Evolutionary conservation across 2,113 vertebrate species (phyloP).

Genomic region (Oreochromis spilurus): DNA sequence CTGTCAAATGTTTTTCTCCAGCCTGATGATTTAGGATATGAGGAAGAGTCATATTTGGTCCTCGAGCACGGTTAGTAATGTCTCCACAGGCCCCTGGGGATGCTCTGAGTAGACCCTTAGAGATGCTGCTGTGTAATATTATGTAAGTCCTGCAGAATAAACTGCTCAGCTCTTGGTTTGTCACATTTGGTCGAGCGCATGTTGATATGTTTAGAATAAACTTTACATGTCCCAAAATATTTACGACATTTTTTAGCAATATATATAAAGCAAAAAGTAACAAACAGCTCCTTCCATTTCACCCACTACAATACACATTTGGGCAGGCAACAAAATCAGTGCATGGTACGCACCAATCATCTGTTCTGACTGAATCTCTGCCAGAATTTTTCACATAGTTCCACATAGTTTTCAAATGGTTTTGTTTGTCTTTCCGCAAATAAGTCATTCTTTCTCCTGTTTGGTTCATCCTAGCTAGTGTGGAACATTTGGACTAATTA

Average conservation of each 20-base stretch:
- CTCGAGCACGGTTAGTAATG: neutral
- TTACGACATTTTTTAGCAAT: neutral
- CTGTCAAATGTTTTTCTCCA: conserved; percentile 50
- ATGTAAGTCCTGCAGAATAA: neutral
- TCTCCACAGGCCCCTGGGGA: conserved; percentile 17
- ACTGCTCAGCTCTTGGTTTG: neutral
- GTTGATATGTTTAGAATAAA: neutral
- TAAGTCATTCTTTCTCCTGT: neutral
- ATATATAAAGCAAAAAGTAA: neutral
- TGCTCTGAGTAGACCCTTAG: neutral
- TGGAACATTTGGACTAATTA: neutral
- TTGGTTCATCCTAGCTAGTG: neutral
- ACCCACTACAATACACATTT: neutral
- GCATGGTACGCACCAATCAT: neutral
- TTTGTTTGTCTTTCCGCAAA: neutral
- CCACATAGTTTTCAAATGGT: neutral
- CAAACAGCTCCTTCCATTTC: neutral
- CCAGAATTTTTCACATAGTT: neutral
- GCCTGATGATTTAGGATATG: conserved; percentile 23
- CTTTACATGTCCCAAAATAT: neutral
- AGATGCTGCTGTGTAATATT: neutral
- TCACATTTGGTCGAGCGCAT: neutral
- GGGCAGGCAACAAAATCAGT: neutral
- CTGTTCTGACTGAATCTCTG: neutral
- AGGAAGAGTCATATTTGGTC: conserved; percentile 6